Percentiles rank a stretch among this genome's conserved stretches.
Evolutionary conservation across 2,888 invertebrate genomes (phyloP).

Genomic region (Eristalis arbustorum): DNA sequence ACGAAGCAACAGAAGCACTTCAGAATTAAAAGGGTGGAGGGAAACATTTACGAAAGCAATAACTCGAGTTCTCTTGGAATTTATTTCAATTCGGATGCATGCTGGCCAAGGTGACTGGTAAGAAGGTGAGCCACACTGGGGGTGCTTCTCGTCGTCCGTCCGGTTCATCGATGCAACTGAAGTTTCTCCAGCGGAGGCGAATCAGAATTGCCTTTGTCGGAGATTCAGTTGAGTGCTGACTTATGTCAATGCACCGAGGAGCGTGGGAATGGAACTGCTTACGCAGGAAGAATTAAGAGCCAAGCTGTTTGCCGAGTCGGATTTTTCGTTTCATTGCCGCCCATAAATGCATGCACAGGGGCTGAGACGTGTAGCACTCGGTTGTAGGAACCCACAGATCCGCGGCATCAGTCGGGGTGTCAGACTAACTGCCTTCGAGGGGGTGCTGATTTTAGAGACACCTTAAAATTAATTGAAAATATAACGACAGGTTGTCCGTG

Average conservation of each 20-base stretch:
- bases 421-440: not conserved
- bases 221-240: not conserved
- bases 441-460: not conserved
- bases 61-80: conserved; percentile 46
- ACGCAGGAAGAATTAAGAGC: conserved; percentile 11
- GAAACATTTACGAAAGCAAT: conserved; percentile 65
- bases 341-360: conserved; percentile 12
- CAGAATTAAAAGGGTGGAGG: conserved; percentile 38
- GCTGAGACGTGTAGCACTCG: not conserved
- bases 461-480: not conserved
- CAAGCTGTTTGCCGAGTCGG: not conserved
- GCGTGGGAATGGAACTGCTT: not conserved
- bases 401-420: not conserved
- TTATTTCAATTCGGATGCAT: conserved; percentile 55
- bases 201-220: conserved; percentile 13
- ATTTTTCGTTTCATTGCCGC: conserved; percentile 12
- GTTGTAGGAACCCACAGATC: not conserved
- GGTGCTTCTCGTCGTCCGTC: not conserved
- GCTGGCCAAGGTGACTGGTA: not conserved
- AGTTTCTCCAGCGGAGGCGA: conserved; percentile 7
- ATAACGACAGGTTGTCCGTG: too few species aligned
- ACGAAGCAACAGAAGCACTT: conserved; percentile 52
- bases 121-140: not conserved
- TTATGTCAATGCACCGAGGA: conserved; percentile 34
- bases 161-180: conserved; percentile 25